Conservation (phyloP, 2,888 invertebrate species). For the Acrobasis consociella region DNA sequence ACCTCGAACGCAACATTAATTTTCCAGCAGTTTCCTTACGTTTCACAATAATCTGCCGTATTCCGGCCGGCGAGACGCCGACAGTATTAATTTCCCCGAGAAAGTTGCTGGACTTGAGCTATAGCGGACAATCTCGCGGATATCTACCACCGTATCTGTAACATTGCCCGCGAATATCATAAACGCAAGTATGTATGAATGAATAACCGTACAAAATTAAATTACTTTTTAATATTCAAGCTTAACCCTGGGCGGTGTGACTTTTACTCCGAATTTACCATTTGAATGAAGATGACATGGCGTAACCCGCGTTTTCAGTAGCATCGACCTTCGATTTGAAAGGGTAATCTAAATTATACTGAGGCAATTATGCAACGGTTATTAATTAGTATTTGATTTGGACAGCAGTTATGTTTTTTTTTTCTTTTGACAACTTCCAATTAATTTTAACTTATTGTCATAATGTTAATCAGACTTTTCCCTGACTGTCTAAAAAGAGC, state of each 20-base stretch:
- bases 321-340: conserved; percentile 22
- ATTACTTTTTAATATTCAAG: conserved; percentile 7
- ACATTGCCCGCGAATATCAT: conserved; percentile 7
- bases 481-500: no score
- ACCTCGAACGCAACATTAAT: neutral
- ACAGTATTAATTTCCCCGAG: conserved; percentile 69
- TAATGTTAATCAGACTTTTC: neutral
- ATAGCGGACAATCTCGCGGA: conserved; percentile 15
- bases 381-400: neutral
- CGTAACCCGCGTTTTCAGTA: conserved; percentile 39
- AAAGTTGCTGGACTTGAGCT: conserved; percentile 50
- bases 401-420: neutral
- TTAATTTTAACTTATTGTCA: neutral
- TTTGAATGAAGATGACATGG: conserved; percentile 36
- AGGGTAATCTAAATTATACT: neutral
- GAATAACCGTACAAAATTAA: conserved; percentile 2
- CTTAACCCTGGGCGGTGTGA: conserved; percentile 24
- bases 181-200: no score
- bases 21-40: conserved; percentile 37
- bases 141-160: conserved; percentile 16
- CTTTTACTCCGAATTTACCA: conserved; percentile 30
- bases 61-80: conserved; percentile 46
- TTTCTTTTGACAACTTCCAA: neutral
- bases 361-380: neutral
- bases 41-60: conserved; percentile 29